A percentile compares a stretch with the other conserved stretches of the same genome.
Conservation (phyloP, 1,140 invertebrate genomes). For the Drusus annulatus region DNA sequence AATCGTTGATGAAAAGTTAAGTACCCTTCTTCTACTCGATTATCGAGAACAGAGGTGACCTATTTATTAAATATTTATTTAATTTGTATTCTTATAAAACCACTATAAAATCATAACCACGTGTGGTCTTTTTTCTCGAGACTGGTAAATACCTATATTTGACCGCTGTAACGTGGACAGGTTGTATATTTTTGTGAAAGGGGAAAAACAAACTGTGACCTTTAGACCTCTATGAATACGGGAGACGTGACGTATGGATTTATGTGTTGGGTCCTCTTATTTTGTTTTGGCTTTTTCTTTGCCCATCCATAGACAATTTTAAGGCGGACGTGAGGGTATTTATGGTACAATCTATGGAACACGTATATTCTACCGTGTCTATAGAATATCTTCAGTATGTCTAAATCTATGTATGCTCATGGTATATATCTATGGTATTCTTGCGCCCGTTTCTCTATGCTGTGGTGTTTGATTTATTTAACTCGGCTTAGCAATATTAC, state of each 20-base stretch:
- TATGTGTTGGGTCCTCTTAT: conserved; percentile 13
- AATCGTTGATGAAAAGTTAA: too few relatives aligned
- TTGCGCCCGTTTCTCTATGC: background rate
- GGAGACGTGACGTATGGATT: conserved; percentile 16
- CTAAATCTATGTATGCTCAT: background rate
- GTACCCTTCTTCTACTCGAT: too few relatives aligned
- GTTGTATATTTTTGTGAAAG: conserved; percentile 1
- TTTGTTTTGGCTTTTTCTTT: background rate
- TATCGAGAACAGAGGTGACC: too few relatives aligned
- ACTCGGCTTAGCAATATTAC: background rate
- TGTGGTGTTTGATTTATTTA: background rate
- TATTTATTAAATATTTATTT: too few relatives aligned
- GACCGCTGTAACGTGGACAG: too few relatives aligned
- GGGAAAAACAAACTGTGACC: conserved; percentile 11
- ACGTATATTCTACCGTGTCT: too few relatives aligned
- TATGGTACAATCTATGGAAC: too few relatives aligned
- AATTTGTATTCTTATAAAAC: too few relatives aligned
- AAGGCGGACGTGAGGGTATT: background rate
- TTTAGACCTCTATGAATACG: conserved; percentile 28
- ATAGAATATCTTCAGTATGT: too few relatives aligned
- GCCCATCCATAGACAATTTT: conserved; percentile 15
- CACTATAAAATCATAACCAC: too few relatives aligned
- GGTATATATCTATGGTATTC: background rate
- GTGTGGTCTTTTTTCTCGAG: too few relatives aligned
- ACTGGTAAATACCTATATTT: too few relatives aligned